Evolutionary conservation across 2,888 invertebrate species (phyloP), one percentile per base, ranked within the genome.

Genomic region (Ceratothoa steindachneri): DNA sequence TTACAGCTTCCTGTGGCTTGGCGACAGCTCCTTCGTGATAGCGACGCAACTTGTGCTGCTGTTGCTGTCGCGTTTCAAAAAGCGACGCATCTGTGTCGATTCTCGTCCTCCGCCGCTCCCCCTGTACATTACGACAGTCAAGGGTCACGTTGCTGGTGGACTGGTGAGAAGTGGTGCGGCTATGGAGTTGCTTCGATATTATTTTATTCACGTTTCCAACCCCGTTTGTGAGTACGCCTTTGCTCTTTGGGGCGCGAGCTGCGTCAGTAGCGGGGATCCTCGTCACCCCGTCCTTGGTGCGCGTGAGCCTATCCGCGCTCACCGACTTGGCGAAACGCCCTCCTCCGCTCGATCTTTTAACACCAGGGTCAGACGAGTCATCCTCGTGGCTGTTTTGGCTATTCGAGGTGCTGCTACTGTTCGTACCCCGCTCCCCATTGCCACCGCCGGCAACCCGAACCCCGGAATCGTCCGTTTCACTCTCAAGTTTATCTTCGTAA

Each of bases 401-500:
- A 22, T 65, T 64, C 64, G 75, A 73, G 29, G 73, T 73, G 60
- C 73, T 71, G 66, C 77, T 78, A n/a, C 69, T 75, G 30, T 66
- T 66, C 15, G 51, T 71, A n/a, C 71, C 71, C n/a, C n/a, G n/a
- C n/a, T n/a, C n/a, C 2, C 69, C 53, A 24, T 60, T 30, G n/a
- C 31, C 31, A n/a, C 30, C 31, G 41, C 69, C 65, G 22, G 67
- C 67, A n/a, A 69, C 64, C 1, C 77, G 75, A 31, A 74, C 75
- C 29, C 77, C 77, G 1, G 77, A 78, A 69, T 78, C 77, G 30
- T 78, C 77, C 3, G 77, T 78, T 51, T 78, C 77, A 64, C 77
- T 78, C 73, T 78, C 77, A 24, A 78, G 75, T 5, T 75, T 72
- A 73, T 78, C 77, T 60, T 78, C 77, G 70, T 78, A 78, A 29